These are phyloP conservation scores for Leptothorax acervorum DNA, from an alignment of 2,888 invertebrate genomes.

Conservation along the genomic window DNA sequence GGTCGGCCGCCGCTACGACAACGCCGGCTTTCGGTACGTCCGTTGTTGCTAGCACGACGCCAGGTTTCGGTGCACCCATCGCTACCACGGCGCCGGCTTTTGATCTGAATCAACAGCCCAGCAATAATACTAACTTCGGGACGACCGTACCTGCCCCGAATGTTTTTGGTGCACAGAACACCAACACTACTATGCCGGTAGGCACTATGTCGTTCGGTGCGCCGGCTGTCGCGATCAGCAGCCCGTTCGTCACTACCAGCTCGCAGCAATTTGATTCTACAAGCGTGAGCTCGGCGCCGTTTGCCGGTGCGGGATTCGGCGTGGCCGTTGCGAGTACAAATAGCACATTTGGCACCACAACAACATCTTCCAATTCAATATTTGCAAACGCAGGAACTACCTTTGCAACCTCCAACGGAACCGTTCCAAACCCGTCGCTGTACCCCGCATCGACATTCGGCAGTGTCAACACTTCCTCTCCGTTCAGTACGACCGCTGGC, in stretches of 20 bases:
- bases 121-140: constrained; percentile 58
- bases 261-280: constrained; percentile 62
- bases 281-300: constrained; percentile 46
- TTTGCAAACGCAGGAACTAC: constrained; percentile 65
- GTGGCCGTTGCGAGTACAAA: constrained; percentile 43
- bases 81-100: constrained; percentile 53
- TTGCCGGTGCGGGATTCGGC: constrained; percentile 60
- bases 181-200: neutral
- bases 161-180: constrained; percentile 59
- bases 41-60: neutral
- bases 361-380: constrained; percentile 65
- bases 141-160: constrained; percentile 50
- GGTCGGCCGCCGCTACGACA: neutral
- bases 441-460: constrained; percentile 58
- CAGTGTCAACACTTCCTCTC: constrained; percentile 50
- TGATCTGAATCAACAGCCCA: constrained; percentile 43
- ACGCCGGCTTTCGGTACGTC: constrained; percentile 41
- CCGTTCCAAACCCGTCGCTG: constrained; percentile 30
- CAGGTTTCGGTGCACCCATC: constrained; percentile 31
- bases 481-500: constrained; percentile 62
- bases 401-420: constrained; percentile 38
- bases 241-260: constrained; percentile 59
- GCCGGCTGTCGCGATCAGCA: constrained; percentile 40
- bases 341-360: constrained; percentile 63
- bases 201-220: constrained; percentile 57